Evolutionary conservation across 2,113 vertebrate species (phyloP).

Genomic region (Lampris megalopsis): DNA sequence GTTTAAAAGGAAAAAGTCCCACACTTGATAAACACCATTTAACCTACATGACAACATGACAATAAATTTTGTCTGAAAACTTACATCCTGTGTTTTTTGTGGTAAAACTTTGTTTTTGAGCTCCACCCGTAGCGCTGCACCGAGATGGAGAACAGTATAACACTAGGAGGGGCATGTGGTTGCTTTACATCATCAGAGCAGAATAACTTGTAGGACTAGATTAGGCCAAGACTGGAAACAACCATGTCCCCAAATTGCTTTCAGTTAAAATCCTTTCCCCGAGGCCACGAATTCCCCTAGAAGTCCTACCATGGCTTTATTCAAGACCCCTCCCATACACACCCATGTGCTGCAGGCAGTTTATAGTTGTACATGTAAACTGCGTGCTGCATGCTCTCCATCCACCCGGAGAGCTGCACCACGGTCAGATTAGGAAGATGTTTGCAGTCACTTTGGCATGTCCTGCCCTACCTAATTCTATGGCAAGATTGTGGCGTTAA

Average conservation of each 20-base stretch:
- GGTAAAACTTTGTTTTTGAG: constrained; percentile 21
- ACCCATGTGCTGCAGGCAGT: constrained; percentile 43
- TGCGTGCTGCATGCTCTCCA: background rate
- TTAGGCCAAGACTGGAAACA: constrained; percentile 24
- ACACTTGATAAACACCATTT: too few species aligned
- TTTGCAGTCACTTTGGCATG: constrained; percentile 47
- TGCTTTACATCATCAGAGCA: constrained; percentile 22
- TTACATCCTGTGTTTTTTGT: background rate
- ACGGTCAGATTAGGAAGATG: constrained; percentile 35
- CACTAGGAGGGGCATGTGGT: constrained; percentile 34
- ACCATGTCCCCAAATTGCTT: constrained; percentile 29
- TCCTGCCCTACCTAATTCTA: constrained; percentile 28
- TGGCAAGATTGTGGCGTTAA: constrained; percentile 37
- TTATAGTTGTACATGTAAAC: constrained; percentile 22
- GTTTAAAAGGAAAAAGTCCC: too few species aligned
- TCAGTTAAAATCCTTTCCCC: constrained; percentile 44
- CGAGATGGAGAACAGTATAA: too few species aligned
- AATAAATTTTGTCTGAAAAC: background rate
- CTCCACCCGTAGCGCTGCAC: constrained; percentile 6
- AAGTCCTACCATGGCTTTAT: constrained; percentile 48
- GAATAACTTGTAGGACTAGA: background rate
- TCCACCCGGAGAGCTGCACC: constrained; percentile 13
- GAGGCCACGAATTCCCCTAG: constrained; percentile 42
- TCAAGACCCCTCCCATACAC: constrained; percentile 21
- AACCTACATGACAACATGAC: background rate